Evolutionary conservation across 1,140 invertebrate genomes (phyloP).

Genomic region (Sycophila sp.): DNA sequence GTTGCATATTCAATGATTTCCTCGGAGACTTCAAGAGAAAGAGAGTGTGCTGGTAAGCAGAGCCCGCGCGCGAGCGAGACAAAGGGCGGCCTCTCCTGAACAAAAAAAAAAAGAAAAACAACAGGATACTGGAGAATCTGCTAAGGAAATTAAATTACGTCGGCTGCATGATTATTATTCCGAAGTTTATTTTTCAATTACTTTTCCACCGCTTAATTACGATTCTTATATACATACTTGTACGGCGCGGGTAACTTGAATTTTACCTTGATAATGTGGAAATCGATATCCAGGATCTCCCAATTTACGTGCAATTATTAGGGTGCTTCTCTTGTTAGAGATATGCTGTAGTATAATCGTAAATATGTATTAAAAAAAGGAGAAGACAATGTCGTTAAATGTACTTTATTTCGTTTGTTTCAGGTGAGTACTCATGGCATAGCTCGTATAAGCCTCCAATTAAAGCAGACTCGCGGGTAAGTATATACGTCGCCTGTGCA

Average conservation of each 20-base stretch:
- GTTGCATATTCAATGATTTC: conserved; percentile 78
- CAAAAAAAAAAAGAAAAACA: background rate
- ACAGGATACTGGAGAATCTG: background rate
- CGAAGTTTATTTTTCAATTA: background rate
- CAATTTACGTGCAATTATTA: too few species aligned
- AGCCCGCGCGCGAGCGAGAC: background rate
- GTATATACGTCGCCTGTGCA: background rate
- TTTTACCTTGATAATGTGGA: too few species aligned
- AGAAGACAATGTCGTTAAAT: background rate
- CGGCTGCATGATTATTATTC: conserved; percentile 12
- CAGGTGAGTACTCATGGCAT: conserved; percentile 19
- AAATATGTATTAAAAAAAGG: too few species aligned
- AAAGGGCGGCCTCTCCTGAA: background rate
- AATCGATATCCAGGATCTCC: too few species aligned
- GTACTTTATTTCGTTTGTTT: conserved; percentile 20
- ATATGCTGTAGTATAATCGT: too few species aligned
- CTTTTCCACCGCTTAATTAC: too few species aligned
- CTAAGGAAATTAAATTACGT: conserved; percentile 23
- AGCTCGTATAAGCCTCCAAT: background rate
- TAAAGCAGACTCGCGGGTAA: background rate
- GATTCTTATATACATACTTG: too few species aligned
- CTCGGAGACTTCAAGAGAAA: conserved; percentile 67
- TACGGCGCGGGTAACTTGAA: too few species aligned
- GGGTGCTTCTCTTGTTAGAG: too few species aligned
- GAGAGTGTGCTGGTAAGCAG: background rate